phyloP scores from a whole-genome alignment of 2,888 invertebrate species.

The Eurytoma adleriae region DNA sequence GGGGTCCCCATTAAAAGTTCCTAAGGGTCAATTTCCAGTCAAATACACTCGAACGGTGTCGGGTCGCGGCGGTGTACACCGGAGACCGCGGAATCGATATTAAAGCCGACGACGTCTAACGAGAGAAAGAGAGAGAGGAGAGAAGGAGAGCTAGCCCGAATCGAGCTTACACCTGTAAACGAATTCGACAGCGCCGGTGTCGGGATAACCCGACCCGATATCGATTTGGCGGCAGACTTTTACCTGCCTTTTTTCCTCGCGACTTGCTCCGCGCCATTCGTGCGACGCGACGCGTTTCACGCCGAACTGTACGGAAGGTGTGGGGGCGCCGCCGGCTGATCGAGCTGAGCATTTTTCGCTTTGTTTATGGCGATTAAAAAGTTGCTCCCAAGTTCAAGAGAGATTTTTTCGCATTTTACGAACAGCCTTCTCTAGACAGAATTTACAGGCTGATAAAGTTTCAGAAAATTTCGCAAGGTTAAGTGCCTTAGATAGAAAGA shows the following conservation, averaged over 20 bases:
- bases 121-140: constrained; percentile 4
- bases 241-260: background rate
- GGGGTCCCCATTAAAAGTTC: constrained; percentile 66
- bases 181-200: constrained; percentile 52
- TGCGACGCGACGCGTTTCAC: background rate
- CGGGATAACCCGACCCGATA: constrained; percentile 54
- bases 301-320: too few species aligned
- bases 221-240: constrained; percentile 52
- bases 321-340: too few species aligned
- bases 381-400: constrained; percentile 10
- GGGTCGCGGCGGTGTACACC: constrained; percentile 46
- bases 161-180: constrained; percentile 32
- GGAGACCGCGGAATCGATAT: constrained; percentile 65
- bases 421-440: too few species aligned
- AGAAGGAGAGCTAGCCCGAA: constrained; percentile 6
- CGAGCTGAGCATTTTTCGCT: background rate
- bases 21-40: constrained; percentile 69
- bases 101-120: constrained; percentile 61
- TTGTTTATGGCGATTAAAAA: constrained; percentile 16
- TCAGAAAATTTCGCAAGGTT: too few species aligned
- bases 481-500: too few species aligned
- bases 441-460: too few species aligned
- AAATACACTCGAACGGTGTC: constrained; percentile 68
- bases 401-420: constrained; percentile 21
- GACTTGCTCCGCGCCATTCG: background rate